phyloP scores from a whole-genome alignment of 2,888 invertebrate genomes.

The Adela reaumurella region DNA sequence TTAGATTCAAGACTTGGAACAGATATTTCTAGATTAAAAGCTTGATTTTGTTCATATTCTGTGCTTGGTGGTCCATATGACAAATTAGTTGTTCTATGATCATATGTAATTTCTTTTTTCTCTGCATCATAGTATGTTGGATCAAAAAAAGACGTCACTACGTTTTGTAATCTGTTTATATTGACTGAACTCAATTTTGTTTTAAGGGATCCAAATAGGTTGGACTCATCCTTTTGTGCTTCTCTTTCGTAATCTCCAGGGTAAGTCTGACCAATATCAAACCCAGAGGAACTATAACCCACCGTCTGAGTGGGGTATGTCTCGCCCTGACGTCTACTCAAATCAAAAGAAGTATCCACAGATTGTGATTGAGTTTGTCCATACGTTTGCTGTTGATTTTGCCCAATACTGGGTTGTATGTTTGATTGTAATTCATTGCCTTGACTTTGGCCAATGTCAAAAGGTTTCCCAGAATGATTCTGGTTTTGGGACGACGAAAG shows the following conservation, averaged over 20 bases:
- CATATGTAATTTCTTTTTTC: slow-evolving; percentile 16
- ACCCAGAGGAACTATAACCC: neutral
- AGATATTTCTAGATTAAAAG: slow-evolving; percentile 24
- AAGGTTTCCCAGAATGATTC: no score
- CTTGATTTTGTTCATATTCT: neutral
- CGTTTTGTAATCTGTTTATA: slow-evolving; percentile 45
- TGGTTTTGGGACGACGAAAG: no score
- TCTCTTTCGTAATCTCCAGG: no score
- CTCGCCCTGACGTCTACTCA: slow-evolving; percentile 26
- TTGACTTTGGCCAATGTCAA: neutral
- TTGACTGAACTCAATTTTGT: slow-evolving; percentile 41
- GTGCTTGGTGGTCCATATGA: neutral
- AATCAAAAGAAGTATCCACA: slow-evolving; percentile 28
- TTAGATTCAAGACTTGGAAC: slow-evolving; percentile 18
- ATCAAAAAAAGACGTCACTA: slow-evolving; percentile 47
- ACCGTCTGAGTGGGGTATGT: neutral
- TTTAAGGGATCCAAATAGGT: slow-evolving; percentile 44
- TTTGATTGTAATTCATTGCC: neutral
- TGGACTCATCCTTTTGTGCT: slow-evolving; percentile 17
- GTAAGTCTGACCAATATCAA: neutral
- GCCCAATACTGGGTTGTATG: neutral
- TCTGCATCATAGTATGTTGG: slow-evolving; percentile 31
- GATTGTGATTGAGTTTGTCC: no score
- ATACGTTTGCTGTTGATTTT: neutral
- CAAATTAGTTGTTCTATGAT: neutral